phyloP scores from a whole-genome alignment of 2,797 vertebrate species.

The Enteromius trimaculatus region DNA sequence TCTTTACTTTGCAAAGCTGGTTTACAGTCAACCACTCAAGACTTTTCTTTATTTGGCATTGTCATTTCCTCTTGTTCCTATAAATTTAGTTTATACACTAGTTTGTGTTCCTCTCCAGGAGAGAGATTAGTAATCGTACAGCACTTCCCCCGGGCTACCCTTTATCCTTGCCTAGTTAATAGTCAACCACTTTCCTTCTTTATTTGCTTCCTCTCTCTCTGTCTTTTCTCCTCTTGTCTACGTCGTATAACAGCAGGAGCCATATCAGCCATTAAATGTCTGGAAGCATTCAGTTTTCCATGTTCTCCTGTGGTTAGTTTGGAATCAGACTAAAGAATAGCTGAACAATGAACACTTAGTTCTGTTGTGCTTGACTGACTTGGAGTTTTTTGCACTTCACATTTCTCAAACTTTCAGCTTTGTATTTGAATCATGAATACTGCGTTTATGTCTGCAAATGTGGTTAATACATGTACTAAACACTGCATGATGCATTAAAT shows the following conservation, averaged over 20 bases:
- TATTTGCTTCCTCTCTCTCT: slow-evolving; percentile 66
- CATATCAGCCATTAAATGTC: slow-evolving; percentile 56
- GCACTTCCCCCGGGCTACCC: slow-evolving; percentile 72
- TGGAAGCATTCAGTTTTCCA: slow-evolving; percentile 36
- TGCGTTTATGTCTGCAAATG: neutral
- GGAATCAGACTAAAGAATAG: neutral
- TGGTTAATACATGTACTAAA: slow-evolving; percentile 4
- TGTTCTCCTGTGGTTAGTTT: slow-evolving; percentile 45
- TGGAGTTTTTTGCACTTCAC: neutral
- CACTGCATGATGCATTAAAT: neutral
- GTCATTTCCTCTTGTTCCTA: slow-evolving; percentile 31
- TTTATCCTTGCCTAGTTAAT: slow-evolving; percentile 82
- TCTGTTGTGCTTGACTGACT: neutral
- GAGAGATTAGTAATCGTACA: slow-evolving; percentile 77
- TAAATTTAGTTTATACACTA: slow-evolving; percentile 73
- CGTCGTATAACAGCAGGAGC: slow-evolving; percentile 63
- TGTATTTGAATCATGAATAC: neutral
- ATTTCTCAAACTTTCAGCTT: neutral
- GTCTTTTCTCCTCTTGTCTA: slow-evolving; percentile 45
- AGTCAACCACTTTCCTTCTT: slow-evolving; percentile 76
- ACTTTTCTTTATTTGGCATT: slow-evolving; percentile 31
- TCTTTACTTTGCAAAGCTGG: slow-evolving; percentile 32
- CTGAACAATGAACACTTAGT: neutral
- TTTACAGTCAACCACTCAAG: slow-evolving; percentile 29
- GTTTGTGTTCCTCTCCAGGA: slow-evolving; percentile 74